Evolutionary conservation across 2,888 invertebrate species (phyloP).

Genomic region (Ophion slaviceki): DNA sequence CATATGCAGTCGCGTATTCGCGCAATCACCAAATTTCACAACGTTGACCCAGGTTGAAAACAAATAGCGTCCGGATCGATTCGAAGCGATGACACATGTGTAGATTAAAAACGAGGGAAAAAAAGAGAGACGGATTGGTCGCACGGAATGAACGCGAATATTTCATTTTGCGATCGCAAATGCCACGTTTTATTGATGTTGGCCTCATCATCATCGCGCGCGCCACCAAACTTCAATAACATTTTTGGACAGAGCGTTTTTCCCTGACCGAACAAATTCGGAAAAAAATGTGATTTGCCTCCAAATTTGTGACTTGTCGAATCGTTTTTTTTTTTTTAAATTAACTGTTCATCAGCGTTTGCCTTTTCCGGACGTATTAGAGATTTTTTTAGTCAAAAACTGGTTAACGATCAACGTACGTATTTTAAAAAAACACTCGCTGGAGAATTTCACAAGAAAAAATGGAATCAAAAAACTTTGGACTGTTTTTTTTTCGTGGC

Average conservation of each 20-base stretch:
- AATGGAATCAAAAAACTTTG: neutral
- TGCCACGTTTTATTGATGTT: slow-evolving; percentile 15
- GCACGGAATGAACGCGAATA: slow-evolving; percentile 8
- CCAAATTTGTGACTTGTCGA: no score
- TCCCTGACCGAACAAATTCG: neutral
- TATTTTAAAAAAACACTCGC: neutral
- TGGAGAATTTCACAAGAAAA: neutral
- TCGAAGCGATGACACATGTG: slow-evolving; percentile 3
- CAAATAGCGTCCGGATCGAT: neutral
- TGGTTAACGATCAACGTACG: no score
- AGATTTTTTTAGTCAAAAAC: no score
- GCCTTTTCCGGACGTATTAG: no score
- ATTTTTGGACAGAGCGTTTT: neutral
- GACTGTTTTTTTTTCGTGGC: neutral
- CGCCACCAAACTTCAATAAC: neutral
- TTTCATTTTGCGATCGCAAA: slow-evolving; percentile 11
- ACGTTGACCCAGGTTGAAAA: neutral
- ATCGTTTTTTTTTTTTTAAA: no score
- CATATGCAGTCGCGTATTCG: neutral
- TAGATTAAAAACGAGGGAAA: neutral
- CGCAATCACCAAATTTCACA: neutral
- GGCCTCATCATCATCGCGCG: neutral
- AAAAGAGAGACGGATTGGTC: neutral
- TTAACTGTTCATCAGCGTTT: no score
- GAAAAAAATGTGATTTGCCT: neutral